phyloP scores from a whole-genome alignment of 2,797 vertebrate species.

The Selene dorsalis region DNA sequence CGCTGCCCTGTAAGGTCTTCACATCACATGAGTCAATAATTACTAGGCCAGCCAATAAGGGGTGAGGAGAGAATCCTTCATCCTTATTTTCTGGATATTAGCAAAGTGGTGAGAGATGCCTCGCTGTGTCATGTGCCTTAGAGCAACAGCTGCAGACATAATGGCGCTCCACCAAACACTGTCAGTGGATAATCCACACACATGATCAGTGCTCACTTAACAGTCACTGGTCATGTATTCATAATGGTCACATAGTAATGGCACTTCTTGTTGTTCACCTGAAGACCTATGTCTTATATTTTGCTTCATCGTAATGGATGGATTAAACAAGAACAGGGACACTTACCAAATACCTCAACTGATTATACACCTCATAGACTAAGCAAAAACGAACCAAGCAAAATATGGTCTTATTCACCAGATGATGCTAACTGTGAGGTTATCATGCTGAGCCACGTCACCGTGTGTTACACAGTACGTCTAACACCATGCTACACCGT shows the following conservation, averaged over 20 bases:
- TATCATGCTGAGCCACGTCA: neutral
- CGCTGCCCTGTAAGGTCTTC: slow-evolving; percentile 12
- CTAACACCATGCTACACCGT: neutral
- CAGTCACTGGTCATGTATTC: neutral
- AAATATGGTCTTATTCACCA: neutral
- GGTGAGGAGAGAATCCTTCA: slow-evolving; percentile 15
- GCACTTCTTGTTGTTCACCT: neutral
- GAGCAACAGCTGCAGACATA: slow-evolving; percentile 55
- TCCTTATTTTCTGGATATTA: slow-evolving; percentile 46
- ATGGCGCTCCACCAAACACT: slow-evolving; percentile 19
- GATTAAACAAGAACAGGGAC: neutral
- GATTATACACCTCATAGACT: neutral
- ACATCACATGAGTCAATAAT: slow-evolving; percentile 27
- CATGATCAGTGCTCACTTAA: slow-evolving; percentile 3
- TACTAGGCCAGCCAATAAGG: neutral
- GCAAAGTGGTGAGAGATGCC: slow-evolving; percentile 59
- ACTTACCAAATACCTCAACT: neutral
- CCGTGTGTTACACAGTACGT: neutral
- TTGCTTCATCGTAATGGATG: neutral
- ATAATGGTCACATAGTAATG: neutral
- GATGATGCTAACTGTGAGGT: neutral
- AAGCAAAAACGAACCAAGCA: neutral
- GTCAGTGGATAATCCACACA: slow-evolving; percentile 10
- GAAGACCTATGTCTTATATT: too few relatives aligned
- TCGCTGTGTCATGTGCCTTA: slow-evolving; percentile 43